Base-by-base conservation (phyloP, 2,888 invertebrate genomes). In the Cataglyphis cursor region DNA sequence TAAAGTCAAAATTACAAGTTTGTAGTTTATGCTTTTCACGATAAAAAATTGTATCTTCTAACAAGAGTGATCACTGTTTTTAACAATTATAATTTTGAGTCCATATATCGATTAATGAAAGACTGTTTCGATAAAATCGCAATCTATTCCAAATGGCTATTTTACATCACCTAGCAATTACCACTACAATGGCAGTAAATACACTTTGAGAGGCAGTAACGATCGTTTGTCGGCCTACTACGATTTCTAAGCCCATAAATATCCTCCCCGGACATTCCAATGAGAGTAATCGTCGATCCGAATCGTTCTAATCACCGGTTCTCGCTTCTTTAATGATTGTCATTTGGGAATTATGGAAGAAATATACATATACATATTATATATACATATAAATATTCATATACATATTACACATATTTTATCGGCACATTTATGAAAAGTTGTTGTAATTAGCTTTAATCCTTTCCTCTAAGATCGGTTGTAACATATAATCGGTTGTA, bases 191-290 rank as follows among this genome's bases (percentile, higher is more conserved):
- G 48, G 72, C 78, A 84, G 59, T 88, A 89, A 89, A 89, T 89
- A 89, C 62, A 81, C 83, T 85, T 75, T 41, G 83, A 86, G 85
- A 83, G 88, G 81, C 75, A 82, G 82, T 86, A 89, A 89, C 87
- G 89, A 89, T 86, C 89, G 86, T 89, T 88, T 76, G 87, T 85
- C 82, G 86, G 83, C 85, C 81, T 88, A 81, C 73, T 51, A 72
- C 85, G 84, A 89, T 85, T 85, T 86, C 88, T 82, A 74, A 84
- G 68, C 81, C 89, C 82, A 86, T 89, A 89, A 86, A 88, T 89
- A 88, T 80, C 68, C 38, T 41, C 24, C 64, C 74, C 9, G 73
- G 89, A 84, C 87, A 75, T 73, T 81, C 80, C 80, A 76, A 73
- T 76, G 82, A 84, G 80, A 70, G 82, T 82, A 87, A 89, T 85